A percentile compares a stretch with the other conserved stretches of the same genome.
phyloP scores from a whole-genome alignment of 2,888 invertebrate species.

The Dasypolia templi region DNA sequence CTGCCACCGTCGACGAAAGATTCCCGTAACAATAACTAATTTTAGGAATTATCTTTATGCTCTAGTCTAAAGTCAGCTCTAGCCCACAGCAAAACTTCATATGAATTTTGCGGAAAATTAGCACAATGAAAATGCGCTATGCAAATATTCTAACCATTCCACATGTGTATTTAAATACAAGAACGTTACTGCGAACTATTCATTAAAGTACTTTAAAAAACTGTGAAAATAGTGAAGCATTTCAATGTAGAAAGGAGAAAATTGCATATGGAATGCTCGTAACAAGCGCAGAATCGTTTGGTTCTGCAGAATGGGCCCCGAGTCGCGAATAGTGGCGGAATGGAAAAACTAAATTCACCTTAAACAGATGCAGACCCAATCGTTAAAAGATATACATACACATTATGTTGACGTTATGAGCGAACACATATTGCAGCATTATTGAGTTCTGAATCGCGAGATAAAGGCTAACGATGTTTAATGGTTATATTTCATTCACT shows the following conservation, averaged over 20 bases:
- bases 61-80: not conserved
- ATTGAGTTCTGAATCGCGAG: conserved; percentile 39
- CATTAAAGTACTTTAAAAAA: conserved; percentile 56
- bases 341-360: conserved; percentile 52
- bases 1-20: not conserved
- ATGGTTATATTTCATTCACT: conserved; percentile 44
- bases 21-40: not conserved
- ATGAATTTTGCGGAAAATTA: conserved; percentile 28
- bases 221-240: conserved; percentile 54
- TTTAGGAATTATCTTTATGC: not conserved
- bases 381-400: conserved; percentile 46
- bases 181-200: conserved; percentile 46
- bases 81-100: not conserved
- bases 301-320: conserved; percentile 50
- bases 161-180: conserved; percentile 43
- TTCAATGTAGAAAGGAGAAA: conserved; percentile 53
- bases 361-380: conserved; percentile 51
- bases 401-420: conserved; percentile 48
- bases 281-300: conserved; percentile 49
- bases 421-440: conserved; percentile 48
- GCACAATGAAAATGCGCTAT: conserved; percentile 24
- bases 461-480: conserved; percentile 48
- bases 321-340: conserved; percentile 47
- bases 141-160: conserved; percentile 39
- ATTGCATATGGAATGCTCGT: conserved; percentile 61